Evolutionary conservation across 2,113 vertebrate species (phyloP), one percentile per base, ranked within the genome.

Genomic region (Tragelaphus imberbis): DNA sequence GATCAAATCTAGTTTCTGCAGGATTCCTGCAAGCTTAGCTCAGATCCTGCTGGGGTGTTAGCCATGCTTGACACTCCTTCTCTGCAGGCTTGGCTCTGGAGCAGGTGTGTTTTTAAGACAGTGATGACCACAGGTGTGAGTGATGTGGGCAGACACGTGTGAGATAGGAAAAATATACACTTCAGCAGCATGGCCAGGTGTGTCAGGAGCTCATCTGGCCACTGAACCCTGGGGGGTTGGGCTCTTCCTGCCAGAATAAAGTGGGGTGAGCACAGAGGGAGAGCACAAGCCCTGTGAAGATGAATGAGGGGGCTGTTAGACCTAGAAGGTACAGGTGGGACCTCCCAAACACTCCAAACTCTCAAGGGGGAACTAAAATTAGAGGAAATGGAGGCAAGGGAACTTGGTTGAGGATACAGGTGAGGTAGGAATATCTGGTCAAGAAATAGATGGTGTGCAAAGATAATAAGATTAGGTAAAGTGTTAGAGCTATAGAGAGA

Each of bases 121-220:
- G 14, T 11, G 40, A 3, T 94, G 88, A 95, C 86, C 95, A 23
- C 9, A 94, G 88, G 88, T 91, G 6, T 80, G 80, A 97, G 27
- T 96, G 96, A 92, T 58, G 17, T 17, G 96, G 68, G 87, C 36
- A 97, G 95, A 96, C 96, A 88, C 79, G 88, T 12, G 88, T 97
- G 94, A 97, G 93, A 97, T 91, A 61, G 55, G 93, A 94, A 95
- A 98, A 97, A 71, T 91, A 97, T 47, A 96, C 84, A 89, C 86
- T 97, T 95, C 30, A 36, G 40, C 79, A 80, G 71, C 56, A 14
- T 19, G 51, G 63, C 93, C 95, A 94, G 96, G 93, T 97, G 79
- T 89, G 53, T 86, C 28, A 81, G 84, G 28, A 61, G 71, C 61
- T 92, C 97, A 94, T 87, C 47, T 93, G 92, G 95, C 94, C 81